A percentile compares a stretch with the other conserved stretches of the same genome.
Evolutionary conservation across 2,888 invertebrate genomes (phyloP).

Genomic region (Agriotes lineatus): DNA sequence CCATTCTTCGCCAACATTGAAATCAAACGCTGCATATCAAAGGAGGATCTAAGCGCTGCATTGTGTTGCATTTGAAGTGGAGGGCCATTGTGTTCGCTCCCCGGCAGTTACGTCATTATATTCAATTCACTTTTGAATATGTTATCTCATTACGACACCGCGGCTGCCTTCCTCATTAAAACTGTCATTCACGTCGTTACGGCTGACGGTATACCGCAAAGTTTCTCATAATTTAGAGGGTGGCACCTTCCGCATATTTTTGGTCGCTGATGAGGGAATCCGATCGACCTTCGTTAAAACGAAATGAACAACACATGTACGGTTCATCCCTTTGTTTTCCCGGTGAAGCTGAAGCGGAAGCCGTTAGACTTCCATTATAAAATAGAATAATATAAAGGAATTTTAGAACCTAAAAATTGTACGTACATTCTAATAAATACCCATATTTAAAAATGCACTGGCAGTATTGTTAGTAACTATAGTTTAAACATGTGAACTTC

Average conservation of each 20-base stretch:
- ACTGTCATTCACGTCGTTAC: constrained; percentile 48
- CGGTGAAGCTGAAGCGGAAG: too few species aligned
- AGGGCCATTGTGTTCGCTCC: constrained; percentile 39
- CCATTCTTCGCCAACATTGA: constrained; percentile 36
- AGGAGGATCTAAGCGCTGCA: constrained; percentile 39
- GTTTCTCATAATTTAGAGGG: constrained; percentile 27
- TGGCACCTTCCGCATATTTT: constrained; percentile 13
- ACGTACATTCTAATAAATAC: too few species aligned
- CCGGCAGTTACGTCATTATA: constrained; percentile 51
- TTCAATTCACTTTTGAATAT: constrained; percentile 53
- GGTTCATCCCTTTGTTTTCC: too few species aligned
- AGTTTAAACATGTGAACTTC: too few species aligned
- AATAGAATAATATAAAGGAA: too few species aligned
- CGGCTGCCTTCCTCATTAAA: constrained; percentile 52
- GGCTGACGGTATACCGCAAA: constrained; percentile 22
- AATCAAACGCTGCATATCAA: constrained; percentile 42
- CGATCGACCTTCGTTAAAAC: too few species aligned
- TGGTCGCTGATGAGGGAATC: too few species aligned
- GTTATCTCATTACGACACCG: constrained; percentile 50
- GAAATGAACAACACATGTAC: too few species aligned
- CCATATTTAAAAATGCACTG: too few species aligned
- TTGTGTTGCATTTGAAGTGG: constrained; percentile 44
- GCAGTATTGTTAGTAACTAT: too few species aligned
- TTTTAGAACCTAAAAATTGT: too few species aligned
- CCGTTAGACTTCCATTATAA: too few species aligned